Conservation (phyloP, 2,888 invertebrate genomes). For the Orgyia antiqua region DNA sequence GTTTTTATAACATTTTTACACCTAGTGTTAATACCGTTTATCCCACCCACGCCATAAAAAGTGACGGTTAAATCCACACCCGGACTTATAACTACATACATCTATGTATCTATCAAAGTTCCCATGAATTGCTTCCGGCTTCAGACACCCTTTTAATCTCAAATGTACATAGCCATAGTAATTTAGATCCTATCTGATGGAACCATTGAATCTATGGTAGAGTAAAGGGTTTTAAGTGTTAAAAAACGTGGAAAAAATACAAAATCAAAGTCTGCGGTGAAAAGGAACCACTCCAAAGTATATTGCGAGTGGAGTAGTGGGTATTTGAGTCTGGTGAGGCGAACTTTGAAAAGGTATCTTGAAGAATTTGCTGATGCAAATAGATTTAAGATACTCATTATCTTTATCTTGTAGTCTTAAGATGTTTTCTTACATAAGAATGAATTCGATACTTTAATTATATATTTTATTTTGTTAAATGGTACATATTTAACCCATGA, state of each 20-base stretch:
- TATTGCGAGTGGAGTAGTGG: slow-evolving; percentile 21
- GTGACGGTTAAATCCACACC: slow-evolving; percentile 3
- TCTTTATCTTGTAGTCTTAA: slow-evolving; percentile 2
- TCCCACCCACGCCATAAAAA: slow-evolving; percentile 2
- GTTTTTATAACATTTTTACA: slow-evolving; percentile 8
- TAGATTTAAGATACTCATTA: slow-evolving; percentile 5
- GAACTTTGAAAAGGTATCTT: slow-evolving; percentile 12
- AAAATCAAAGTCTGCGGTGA: slow-evolving; percentile 42
- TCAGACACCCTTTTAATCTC: slow-evolving; percentile 73
- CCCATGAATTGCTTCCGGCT: slow-evolving; percentile 43
- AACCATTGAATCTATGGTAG: slow-evolving; percentile 54
- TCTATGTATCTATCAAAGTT: slow-evolving; percentile 20
- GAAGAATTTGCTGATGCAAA: slow-evolving; percentile 4
- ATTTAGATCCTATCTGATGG: slow-evolving; percentile 69
- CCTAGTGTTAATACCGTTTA: slow-evolving; percentile 4
- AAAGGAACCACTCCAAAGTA: slow-evolving; percentile 35
- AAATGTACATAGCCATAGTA: slow-evolving; percentile 65
- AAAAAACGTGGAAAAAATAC: slow-evolving; percentile 47
- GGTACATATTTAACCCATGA: too few species aligned
- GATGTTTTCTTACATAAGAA: slow-evolving; percentile 1
- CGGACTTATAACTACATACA: slow-evolving; percentile 5
- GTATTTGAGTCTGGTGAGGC: slow-evolving; percentile 18
- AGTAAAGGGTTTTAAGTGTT: slow-evolving; percentile 53
- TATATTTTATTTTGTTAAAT: too few species aligned
- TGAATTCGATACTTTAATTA: not conserved